phyloP scores from a whole-genome alignment of 2,888 invertebrate genomes.

The Acanthococcus lagerstroemiae region DNA sequence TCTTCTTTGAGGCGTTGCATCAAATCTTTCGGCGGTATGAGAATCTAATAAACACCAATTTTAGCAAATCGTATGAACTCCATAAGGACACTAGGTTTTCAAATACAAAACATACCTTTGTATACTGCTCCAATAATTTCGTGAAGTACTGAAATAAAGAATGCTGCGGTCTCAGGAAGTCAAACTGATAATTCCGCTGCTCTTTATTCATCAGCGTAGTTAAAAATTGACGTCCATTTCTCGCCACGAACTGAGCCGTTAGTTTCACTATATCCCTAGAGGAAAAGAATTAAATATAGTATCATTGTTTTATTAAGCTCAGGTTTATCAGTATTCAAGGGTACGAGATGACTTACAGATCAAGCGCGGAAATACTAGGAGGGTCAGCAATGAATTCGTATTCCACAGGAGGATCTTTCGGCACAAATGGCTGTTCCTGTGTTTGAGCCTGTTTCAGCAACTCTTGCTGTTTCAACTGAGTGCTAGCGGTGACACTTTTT shows the following conservation, averaged over 20 bases:
- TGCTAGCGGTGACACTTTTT: slow-evolving; percentile 40
- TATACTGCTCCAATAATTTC: slow-evolving; percentile 94
- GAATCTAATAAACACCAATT: slow-evolving; percentile 46
- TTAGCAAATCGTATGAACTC: background rate
- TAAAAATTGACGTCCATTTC: slow-evolving; percentile 94
- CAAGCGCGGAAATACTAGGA: slow-evolving; percentile 93
- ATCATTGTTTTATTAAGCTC: background rate
- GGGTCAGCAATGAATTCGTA: slow-evolving; percentile 96
- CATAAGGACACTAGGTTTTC: background rate
- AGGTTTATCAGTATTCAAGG: background rate
- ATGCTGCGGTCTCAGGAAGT: slow-evolving; percentile 96
- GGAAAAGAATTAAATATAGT: slow-evolving; percentile 38
- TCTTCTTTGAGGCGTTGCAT: slow-evolving; percentile 69
- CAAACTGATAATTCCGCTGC: slow-evolving; percentile 95
- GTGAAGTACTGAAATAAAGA: slow-evolving; percentile 98
- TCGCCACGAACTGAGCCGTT: slow-evolving; percentile 96
- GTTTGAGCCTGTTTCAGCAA: slow-evolving; percentile 62
- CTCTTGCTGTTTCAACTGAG: slow-evolving; percentile 79
- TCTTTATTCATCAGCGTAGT: slow-evolving; percentile 98
- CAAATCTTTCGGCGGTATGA: slow-evolving; percentile 90
- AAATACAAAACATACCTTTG: slow-evolving; percentile 54
- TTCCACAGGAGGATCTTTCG: slow-evolving; percentile 82
- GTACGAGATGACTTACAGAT: slow-evolving; percentile 54
- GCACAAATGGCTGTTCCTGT: slow-evolving; percentile 68
- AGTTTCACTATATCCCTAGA: slow-evolving; percentile 88